Percentiles rank a stretch among this genome's conserved stretches.
Conservation (phyloP, 2,113 vertebrate genomes). For the Rhinolophus ferrumequinum region DNA sequence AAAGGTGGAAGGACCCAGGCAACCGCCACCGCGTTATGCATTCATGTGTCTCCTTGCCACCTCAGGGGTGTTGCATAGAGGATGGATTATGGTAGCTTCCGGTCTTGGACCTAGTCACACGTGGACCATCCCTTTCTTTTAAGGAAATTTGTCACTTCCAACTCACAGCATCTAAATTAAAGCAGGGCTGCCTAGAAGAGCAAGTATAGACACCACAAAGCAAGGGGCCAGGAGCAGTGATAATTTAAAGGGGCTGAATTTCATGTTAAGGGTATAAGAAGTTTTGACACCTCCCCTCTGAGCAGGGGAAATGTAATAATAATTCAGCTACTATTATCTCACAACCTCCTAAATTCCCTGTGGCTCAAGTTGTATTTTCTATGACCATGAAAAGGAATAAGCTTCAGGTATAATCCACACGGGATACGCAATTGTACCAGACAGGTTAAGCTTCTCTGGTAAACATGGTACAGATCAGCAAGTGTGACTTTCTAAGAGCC, state of each 20-base stretch:
- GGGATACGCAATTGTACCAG: neutral
- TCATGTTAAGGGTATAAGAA: neutral
- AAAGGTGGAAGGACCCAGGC: neutral
- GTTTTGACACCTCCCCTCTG: neutral
- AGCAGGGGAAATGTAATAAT: neutral
- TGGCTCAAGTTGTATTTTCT: neutral
- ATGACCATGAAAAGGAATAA: neutral
- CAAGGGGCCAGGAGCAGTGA: too few species aligned
- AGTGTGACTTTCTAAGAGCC: neutral
- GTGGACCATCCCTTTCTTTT: neutral
- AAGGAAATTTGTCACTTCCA: conserved; percentile 1
- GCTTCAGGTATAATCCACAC: neutral
- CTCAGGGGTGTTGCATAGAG: neutral
- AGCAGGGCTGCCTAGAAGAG: neutral
- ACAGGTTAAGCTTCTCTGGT: neutral
- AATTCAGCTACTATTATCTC: neutral
- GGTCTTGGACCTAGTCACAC: neutral
- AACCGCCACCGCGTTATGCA: neutral
- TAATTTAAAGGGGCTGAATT: neutral
- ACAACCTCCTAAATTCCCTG: neutral
- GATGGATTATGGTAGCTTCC: neutral
- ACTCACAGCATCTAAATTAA: neutral
- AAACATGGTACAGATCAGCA: neutral
- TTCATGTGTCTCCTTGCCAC: neutral
- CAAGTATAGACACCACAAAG: neutral